Percentiles rank a stretch among this genome's conserved stretches.
Conservation (phyloP, 2,888 invertebrate genomes). For the Eupithecia exiguata region DNA sequence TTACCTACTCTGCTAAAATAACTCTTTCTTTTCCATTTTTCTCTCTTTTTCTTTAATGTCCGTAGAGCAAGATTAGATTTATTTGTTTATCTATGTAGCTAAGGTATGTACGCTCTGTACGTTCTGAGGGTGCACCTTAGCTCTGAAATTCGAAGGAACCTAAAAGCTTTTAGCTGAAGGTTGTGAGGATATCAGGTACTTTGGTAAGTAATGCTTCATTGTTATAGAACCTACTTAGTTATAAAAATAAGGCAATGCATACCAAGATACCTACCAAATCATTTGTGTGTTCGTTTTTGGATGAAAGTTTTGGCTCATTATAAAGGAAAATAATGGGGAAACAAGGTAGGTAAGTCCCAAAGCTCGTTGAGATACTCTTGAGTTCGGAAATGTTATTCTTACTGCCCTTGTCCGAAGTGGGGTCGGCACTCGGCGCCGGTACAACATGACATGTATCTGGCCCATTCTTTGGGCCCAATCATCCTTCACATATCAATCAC, state of each 20-base stretch:
- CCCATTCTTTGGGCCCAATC: background rate
- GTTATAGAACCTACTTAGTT: no score
- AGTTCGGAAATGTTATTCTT: conserved; percentile 4
- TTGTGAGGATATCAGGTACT: background rate
- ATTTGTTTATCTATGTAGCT: no score
- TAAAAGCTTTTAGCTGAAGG: background rate
- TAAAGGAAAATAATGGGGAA: background rate
- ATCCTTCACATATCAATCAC: background rate
- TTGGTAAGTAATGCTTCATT: no score
- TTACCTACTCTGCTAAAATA: no score
- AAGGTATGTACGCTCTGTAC: no score
- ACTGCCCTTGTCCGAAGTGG: conserved; percentile 2
- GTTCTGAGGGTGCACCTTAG: background rate
- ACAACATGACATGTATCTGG: conserved; percentile 1
- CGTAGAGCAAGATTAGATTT: no score
- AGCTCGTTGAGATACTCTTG: background rate
- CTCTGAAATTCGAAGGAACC: background rate
- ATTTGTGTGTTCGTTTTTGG: background rate
- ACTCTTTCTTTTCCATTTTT: no score
- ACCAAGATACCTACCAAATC: background rate
- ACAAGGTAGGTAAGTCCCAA: conserved; percentile 7
- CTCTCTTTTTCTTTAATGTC: no score
- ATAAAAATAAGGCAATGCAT: background rate
- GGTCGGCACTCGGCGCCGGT: background rate
- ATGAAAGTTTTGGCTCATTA: background rate